These are phyloP conservation scores for Aphidius colemani DNA, from an alignment of 2,888 invertebrate species.

Conservation along the genomic window DNA sequence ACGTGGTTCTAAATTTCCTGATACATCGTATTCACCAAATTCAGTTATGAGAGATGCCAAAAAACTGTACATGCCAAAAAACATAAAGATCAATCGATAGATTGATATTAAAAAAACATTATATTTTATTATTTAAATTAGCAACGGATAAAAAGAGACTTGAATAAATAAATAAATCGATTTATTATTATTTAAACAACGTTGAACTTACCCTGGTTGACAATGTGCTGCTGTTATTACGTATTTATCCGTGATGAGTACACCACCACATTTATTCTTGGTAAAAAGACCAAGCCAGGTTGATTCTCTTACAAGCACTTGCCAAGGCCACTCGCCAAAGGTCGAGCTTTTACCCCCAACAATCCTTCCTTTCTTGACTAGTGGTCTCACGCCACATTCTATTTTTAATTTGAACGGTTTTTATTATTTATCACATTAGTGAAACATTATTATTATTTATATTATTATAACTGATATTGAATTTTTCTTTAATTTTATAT, in stretches of 20 bases:
- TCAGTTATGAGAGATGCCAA: slow-evolving; percentile 88
- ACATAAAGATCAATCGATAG: background rate
- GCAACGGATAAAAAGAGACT: background rate
- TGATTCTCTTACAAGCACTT: slow-evolving; percentile 87
- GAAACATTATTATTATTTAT: too few species aligned
- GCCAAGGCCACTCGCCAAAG: slow-evolving; percentile 93
- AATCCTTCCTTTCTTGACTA: slow-evolving; percentile 79
- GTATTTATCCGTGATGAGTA: slow-evolving; percentile 84
- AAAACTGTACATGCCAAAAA: slow-evolving; percentile 72
- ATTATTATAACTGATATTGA: too few species aligned
- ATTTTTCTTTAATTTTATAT: background rate
- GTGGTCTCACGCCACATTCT: slow-evolving; percentile 88
- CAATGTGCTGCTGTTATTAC: slow-evolving; percentile 94
- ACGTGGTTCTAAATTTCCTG: slow-evolving; percentile 79
- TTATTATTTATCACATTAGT: too few species aligned
- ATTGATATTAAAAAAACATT: background rate
- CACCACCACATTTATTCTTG: slow-evolving; percentile 94
- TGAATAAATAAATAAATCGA: background rate
- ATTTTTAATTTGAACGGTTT: slow-evolving; percentile 33
- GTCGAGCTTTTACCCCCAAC: slow-evolving; percentile 87
- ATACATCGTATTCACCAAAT: slow-evolving; percentile 89
- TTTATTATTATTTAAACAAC: background rate
- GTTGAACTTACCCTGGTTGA: slow-evolving; percentile 78
- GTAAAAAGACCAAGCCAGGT: slow-evolving; percentile 93
- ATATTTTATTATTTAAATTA: background rate